These are phyloP conservation scores for Loriculus beryllinus DNA, from an alignment of 2,797 vertebrate species.

Conservation along the genomic window DNA sequence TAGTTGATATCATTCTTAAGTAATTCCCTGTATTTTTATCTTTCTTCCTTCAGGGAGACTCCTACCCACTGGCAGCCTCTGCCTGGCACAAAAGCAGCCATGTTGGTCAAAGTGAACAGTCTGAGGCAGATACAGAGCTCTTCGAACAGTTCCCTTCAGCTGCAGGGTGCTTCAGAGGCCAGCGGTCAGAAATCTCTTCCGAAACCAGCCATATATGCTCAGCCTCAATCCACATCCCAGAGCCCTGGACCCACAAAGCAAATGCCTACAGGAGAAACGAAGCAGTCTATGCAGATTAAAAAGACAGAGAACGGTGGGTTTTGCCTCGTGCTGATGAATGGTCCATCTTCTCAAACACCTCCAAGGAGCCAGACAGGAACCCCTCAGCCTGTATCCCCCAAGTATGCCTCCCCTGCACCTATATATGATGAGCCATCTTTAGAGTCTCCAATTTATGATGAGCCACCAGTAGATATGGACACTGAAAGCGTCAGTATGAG, in stretches of 20 bases:
- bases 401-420: constrained; percentile 78
- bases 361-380: constrained; percentile 77
- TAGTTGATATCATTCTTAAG: not conserved
- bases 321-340: constrained; percentile 79
- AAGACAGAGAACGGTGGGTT: constrained; percentile 87
- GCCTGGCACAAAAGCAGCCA: constrained; percentile 87
- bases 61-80: constrained; percentile 86
- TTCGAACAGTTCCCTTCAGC: constrained; percentile 64
- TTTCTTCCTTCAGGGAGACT: constrained; percentile 72
- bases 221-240: constrained; percentile 71
- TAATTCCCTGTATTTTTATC: not conserved
- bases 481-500: constrained; percentile 78
- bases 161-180: constrained; percentile 65
- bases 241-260: constrained; percentile 73
- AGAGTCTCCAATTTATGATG: constrained; percentile 87
- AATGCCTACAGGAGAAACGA: constrained; percentile 67
- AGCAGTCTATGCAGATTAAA: constrained; percentile 85
- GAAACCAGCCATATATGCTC: constrained; percentile 66
- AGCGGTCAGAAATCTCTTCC: constrained; percentile 68
- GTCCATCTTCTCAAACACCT: constrained; percentile 63
- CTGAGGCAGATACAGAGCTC: constrained; percentile 73
- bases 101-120: constrained; percentile 90
- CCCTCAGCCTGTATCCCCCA: constrained; percentile 80
- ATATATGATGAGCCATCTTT: constrained; percentile 86
- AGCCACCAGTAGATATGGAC: constrained; percentile 90